Evolutionary conservation across 1,140 invertebrate genomes (phyloP).

Genomic region (Tribolium castaneum): DNA sequence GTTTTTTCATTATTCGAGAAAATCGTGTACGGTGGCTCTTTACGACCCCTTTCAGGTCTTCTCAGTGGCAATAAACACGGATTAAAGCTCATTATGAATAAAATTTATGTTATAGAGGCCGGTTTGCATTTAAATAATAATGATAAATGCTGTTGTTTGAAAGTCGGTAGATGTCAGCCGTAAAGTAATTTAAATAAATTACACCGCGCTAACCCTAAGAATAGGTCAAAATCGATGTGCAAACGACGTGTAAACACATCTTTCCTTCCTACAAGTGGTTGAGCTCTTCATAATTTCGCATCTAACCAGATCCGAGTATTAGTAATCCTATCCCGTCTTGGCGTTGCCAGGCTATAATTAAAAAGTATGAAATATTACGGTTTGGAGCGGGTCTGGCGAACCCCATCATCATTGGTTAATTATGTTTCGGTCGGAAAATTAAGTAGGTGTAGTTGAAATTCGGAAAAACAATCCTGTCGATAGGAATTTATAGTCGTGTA

Average conservation of each 20-base stretch:
- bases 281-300: neutral
- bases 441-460: neutral
- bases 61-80: neutral
- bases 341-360: conserved; percentile 1
- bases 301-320: neutral
- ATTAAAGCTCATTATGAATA: neutral
- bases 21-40: neutral
- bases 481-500: neutral
- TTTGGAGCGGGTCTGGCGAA: neutral
- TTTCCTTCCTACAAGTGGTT: neutral
- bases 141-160: conserved; percentile 16
- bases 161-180: neutral
- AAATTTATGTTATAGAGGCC: neutral
- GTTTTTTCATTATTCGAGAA: neutral
- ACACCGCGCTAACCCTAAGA: neutral
- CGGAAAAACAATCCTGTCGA: neutral
- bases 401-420: conserved; percentile 11
- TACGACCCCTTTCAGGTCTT: neutral
- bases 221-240: neutral
- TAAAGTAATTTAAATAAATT: conserved; percentile 8
- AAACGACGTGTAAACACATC: neutral
- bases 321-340: neutral
- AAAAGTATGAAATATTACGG: conserved; percentile 10
- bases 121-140: conserved; percentile 26
- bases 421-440: neutral